These are phyloP conservation scores for Donacobius atricapilla DNA, from an alignment of 2,113 vertebrate genomes.

Conservation along the genomic window DNA sequence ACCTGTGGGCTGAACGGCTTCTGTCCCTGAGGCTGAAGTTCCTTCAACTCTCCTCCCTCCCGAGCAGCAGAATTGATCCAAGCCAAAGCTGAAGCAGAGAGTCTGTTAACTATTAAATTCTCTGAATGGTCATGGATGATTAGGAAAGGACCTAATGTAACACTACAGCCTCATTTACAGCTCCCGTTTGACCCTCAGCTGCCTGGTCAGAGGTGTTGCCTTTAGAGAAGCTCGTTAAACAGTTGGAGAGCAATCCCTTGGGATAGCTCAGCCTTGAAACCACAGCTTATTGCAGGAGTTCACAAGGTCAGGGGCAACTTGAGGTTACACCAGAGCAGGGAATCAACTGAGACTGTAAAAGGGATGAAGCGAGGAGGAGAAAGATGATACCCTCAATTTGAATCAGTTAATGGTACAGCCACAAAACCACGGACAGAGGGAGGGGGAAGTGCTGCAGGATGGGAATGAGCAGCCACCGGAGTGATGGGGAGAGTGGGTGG, in stretches of 20 bases:
- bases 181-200: not conserved
- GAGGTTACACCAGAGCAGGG: not conserved
- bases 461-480: not conserved
- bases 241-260: not conserved
- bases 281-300: not conserved
- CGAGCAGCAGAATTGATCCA: not conserved
- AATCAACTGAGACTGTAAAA: not conserved
- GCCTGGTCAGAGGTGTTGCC: not conserved
- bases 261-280: not conserved
- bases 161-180: not conserved
- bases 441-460: not conserved
- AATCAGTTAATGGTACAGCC: not conserved
- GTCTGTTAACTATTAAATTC: not conserved
- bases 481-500: not conserved
- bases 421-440: not conserved
- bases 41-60: not conserved
- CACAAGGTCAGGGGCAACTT: not conserved
- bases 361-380: not conserved
- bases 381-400: not conserved
- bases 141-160: not conserved
- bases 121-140: not conserved
- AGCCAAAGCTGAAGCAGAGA: not conserved
- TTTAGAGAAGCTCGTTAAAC: not conserved
- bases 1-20: not conserved
- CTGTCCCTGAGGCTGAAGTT: not conserved